Evolutionary conservation across 2,113 vertebrate genomes (phyloP).

Genomic region (Atractosteus spatula): DNA sequence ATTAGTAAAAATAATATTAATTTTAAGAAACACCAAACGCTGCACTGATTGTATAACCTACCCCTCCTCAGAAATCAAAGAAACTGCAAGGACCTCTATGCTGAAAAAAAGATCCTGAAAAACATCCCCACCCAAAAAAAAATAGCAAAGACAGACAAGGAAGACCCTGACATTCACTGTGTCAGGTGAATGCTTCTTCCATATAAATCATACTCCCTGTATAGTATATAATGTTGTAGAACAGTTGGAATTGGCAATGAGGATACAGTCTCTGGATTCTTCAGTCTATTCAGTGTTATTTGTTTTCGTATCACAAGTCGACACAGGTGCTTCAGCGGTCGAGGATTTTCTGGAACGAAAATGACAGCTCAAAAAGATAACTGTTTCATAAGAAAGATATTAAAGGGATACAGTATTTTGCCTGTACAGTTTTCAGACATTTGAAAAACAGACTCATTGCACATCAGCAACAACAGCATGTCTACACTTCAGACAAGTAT

Average conservation of each 20-base stretch:
- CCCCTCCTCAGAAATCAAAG: too few relatives aligned
- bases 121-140: not conserved
- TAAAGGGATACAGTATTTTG: too few relatives aligned
- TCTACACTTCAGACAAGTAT: too few relatives aligned
- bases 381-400: too few relatives aligned
- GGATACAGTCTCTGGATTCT: slow-evolving; percentile 56
- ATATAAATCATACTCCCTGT: slow-evolving; percentile 80
- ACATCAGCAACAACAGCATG: too few relatives aligned
- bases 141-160: too few relatives aligned
- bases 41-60: too few relatives aligned
- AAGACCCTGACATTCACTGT: slow-evolving; percentile 8
- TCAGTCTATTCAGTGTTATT: slow-evolving; percentile 62
- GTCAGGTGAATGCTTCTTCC: slow-evolving; percentile 49
- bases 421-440: too few relatives aligned
- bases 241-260: slow-evolving; percentile 65
- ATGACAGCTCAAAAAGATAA: not conserved
- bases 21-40: too few relatives aligned
- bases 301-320: slow-evolving; percentile 74
- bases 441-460: too few relatives aligned
- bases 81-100: too few relatives aligned
- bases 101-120: not conserved
- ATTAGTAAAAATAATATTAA: too few relatives aligned
- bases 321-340: slow-evolving; percentile 75
- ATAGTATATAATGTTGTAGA: slow-evolving; percentile 74
- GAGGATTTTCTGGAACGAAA: slow-evolving; percentile 69